These are phyloP conservation scores for Heterodera carotae DNA, from an alignment of 1,140 invertebrate species.

Conservation along the genomic window DNA sequence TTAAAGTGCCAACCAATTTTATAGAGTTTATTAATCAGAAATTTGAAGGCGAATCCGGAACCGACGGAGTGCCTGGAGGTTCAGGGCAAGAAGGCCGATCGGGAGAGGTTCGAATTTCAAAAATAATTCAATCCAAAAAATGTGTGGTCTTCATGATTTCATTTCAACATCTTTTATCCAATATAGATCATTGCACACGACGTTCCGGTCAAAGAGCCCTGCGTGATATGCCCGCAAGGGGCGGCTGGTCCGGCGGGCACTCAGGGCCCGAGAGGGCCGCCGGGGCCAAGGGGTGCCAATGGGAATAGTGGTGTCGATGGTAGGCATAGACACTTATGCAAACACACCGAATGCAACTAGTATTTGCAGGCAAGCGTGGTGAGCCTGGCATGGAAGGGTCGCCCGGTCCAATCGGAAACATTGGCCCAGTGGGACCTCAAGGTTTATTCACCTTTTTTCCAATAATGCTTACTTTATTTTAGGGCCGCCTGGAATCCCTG, in stretches of 20 bases:
- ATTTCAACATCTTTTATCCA: too few relatives aligned
- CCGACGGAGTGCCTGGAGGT: conserved; percentile 29
- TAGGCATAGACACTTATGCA: background rate
- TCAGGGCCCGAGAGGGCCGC: conserved; percentile 49
- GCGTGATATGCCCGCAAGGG: conserved; percentile 47
- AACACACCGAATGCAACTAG: background rate
- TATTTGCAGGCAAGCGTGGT: conserved; percentile 40
- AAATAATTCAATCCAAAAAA: conserved; percentile 5
- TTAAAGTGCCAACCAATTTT: too few relatives aligned
- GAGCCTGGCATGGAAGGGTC: conserved; percentile 44
- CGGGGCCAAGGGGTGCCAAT: conserved; percentile 44
- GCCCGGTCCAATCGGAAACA: conserved; percentile 40
- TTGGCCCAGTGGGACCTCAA: conserved; percentile 37
- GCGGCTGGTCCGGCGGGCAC: conserved; percentile 30
- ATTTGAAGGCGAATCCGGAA: conserved; percentile 33
- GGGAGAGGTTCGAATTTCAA: conserved; percentile 16
- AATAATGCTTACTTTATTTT: background rate
- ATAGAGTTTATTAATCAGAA: conserved; percentile 13
- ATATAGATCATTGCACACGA: conserved; percentile 40
- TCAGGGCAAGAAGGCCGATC: background rate
- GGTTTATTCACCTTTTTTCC: background rate
- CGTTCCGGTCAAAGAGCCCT: conserved; percentile 43
- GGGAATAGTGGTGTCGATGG: conserved; percentile 48
- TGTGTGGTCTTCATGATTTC: background rate
- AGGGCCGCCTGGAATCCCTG: conserved; percentile 32